These are phyloP conservation scores for Leptura quadrifasciata DNA, from an alignment of 2,888 invertebrate species.

Conservation along the genomic window DNA sequence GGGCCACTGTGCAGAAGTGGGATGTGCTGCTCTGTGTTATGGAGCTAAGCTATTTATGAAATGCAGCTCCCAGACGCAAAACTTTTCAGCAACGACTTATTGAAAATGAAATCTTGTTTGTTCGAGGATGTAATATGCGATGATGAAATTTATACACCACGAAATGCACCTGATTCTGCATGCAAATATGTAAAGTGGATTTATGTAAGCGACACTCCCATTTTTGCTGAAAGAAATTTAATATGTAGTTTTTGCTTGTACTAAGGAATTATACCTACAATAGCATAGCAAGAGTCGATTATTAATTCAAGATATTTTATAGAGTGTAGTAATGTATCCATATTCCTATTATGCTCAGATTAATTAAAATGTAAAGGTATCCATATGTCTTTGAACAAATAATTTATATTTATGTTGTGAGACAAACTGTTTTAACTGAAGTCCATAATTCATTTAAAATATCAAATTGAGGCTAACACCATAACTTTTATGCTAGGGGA, in stretches of 20 bases:
- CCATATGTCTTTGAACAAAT: too few species aligned
- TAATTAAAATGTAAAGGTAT: too few species aligned
- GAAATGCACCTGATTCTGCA: conserved; percentile 5
- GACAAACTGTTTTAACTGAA: background rate
- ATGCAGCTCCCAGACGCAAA: conserved; percentile 4
- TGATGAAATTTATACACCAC: conserved; percentile 13
- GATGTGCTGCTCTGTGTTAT: background rate
- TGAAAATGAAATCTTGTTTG: conserved; percentile 16
- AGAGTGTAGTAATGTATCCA: too few species aligned
- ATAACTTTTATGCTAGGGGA: background rate
- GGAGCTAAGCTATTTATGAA: conserved; percentile 13
- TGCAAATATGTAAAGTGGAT: conserved; percentile 8
- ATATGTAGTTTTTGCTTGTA: background rate
- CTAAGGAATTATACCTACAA: too few species aligned
- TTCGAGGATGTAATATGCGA: conserved; percentile 12
- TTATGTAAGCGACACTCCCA: background rate
- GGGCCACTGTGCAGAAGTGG: background rate
- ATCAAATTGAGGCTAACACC: background rate
- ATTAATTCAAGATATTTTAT: too few species aligned
- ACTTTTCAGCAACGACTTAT: conserved; percentile 9
- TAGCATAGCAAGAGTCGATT: too few species aligned
- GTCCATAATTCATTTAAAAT: background rate
- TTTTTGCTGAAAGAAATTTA: background rate
- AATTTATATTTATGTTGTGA: too few species aligned
- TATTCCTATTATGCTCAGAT: too few species aligned